A percentile compares a stretch with the other conserved stretches of the same genome.
phyloP scores from a whole-genome alignment of 2,113 vertebrate species.

The Aramus guarauna region DNA sequence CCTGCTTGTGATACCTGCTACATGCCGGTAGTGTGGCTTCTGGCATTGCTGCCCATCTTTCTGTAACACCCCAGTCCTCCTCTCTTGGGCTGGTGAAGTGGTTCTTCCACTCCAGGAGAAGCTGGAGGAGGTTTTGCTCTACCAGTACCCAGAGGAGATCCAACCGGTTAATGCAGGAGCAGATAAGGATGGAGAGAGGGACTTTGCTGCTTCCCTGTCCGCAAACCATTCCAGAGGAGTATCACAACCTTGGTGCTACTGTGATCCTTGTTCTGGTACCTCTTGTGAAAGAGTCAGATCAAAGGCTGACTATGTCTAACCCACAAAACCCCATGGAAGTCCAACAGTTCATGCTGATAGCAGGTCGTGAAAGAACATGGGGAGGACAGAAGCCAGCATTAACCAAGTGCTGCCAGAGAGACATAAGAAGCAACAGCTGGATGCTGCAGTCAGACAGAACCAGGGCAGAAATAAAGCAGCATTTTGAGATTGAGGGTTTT shows the following conservation, averaged over 20 bases:
- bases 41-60: not conserved
- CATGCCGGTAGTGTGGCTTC: not conserved
- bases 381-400: not conserved
- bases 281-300: not conserved
- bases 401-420: not conserved
- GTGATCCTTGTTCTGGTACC: not conserved
- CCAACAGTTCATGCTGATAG: not conserved
- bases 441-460: not conserved
- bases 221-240: not conserved
- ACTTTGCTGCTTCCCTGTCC: not conserved
- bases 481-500: not conserved
- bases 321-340: fast-evolving
- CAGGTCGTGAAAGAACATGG: not conserved
- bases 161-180: not conserved
- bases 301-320: not conserved
- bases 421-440: not conserved
- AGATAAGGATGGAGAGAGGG: not conserved
- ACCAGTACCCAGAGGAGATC: not conserved
- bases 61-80: not conserved
- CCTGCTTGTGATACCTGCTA: not conserved
- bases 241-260: not conserved
- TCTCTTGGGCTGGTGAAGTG: not conserved
- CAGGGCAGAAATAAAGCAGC: not conserved
- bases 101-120: not conserved
- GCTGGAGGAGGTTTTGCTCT: not conserved